phyloP scores from a whole-genome alignment of 1,140 invertebrate species.

The Sitophilus oryzae region DNA sequence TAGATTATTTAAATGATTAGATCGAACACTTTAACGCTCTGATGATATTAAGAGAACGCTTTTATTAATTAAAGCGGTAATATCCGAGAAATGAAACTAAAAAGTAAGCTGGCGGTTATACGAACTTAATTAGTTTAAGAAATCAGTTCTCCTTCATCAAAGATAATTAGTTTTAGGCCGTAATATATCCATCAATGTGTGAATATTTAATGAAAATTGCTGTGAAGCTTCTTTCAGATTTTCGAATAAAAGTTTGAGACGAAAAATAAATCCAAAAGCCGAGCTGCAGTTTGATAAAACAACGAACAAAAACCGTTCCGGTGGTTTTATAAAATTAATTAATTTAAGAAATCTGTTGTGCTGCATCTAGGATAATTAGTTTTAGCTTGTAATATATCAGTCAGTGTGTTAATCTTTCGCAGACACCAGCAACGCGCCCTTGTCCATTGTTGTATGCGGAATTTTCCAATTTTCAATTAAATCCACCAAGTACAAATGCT shows the following conservation, averaged over 20 bases:
- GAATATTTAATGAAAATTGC: too few species aligned
- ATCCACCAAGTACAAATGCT: slow-evolving; percentile 18
- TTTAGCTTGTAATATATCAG: slow-evolving; percentile 20
- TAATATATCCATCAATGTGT: too few species aligned
- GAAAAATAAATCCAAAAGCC: neutral
- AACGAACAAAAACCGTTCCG: neutral
- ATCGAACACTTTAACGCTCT: neutral
- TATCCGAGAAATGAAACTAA: too few species aligned
- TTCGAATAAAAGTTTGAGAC: neutral
- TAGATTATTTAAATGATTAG: neutral
- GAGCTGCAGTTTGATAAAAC: neutral
- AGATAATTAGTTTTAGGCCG: too few species aligned
- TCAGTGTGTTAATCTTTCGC: slow-evolving; percentile 14
- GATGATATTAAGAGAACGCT: too few species aligned
- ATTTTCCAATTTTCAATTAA: slow-evolving; percentile 25
- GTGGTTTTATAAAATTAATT: slow-evolving; percentile 8
- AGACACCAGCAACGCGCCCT: neutral
- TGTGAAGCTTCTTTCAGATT: too few species aligned
- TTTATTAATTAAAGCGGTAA: too few species aligned
- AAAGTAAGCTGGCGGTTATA: too few species aligned
- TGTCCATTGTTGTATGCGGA: slow-evolving; percentile 18
- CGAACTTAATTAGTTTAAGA: too few species aligned
- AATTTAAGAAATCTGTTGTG: slow-evolving; percentile 14
- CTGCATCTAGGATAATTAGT: slow-evolving; percentile 12
- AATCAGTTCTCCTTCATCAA: too few species aligned